phyloP scores from a whole-genome alignment of 2,113 vertebrate species.

The Elanus axillaris region DNA sequence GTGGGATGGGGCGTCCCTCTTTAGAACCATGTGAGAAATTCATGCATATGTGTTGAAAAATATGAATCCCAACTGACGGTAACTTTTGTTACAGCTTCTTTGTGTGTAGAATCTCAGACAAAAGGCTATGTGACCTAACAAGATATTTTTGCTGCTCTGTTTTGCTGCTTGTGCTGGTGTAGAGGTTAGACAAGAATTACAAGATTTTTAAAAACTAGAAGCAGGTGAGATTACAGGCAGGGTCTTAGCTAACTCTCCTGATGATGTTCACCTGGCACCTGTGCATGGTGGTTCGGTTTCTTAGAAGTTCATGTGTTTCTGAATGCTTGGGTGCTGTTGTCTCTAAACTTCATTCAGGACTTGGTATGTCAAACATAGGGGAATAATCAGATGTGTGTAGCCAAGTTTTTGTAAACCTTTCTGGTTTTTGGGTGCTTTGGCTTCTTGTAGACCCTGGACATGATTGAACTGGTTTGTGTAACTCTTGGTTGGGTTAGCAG shows the following conservation, averaged over 20 bases:
- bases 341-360: background rate
- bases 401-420: background rate
- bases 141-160: background rate
- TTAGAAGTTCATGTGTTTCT: background rate
- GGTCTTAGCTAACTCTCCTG: background rate
- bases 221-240: background rate
- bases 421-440: background rate
- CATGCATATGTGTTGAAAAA: background rate
- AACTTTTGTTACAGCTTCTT: background rate
- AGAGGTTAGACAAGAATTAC: background rate
- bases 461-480: background rate
- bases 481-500: background rate
- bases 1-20: background rate
- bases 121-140: background rate
- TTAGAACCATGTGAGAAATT: background rate
- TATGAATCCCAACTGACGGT: background rate
- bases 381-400: background rate
- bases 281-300: fast-evolving
- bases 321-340: background rate
- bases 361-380: background rate
- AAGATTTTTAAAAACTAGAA: background rate
- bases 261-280: background rate
- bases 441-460: fast-evolving
- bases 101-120: background rate
- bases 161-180: background rate